A percentile compares a stretch with the other conserved stretches of the same genome.
These are phyloP conservation scores for Parasteatoda tepidariorum DNA, from an alignment of 1,140 invertebrate species.

Conservation along the genomic window DNA sequence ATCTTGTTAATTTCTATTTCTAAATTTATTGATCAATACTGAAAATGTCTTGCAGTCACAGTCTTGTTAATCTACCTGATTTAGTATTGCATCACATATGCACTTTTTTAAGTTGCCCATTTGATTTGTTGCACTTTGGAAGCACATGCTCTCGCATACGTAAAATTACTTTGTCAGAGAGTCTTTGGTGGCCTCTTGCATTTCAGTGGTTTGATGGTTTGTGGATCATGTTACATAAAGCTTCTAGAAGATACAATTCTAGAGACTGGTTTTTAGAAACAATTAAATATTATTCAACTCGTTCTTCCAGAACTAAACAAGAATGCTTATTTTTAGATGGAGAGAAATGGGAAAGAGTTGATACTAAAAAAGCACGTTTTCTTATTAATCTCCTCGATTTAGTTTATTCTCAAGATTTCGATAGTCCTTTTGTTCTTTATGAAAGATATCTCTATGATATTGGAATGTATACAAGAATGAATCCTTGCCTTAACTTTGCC, in stretches of 20 bases:
- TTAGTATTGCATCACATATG: conserved; percentile 49
- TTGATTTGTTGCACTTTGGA: conserved; percentile 57
- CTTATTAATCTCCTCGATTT: conserved; percentile 18
- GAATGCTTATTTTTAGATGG: conserved; percentile 13
- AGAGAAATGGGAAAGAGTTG: conserved; percentile 46
- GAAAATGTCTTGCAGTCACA: too few relatives aligned
- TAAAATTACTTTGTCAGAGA: conserved; percentile 4
- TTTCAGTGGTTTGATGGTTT: conserved; percentile 43
- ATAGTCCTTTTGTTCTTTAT: conserved; percentile 36
- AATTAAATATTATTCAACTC: background rate
- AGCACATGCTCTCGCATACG: conserved; percentile 38
- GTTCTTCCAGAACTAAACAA: background rate
- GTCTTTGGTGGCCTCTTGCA: conserved; percentile 27
- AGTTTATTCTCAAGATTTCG: conserved; percentile 10
- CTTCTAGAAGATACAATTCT: background rate
- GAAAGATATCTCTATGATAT: conserved; percentile 52
- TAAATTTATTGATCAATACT: too few relatives aligned
- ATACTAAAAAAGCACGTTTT: conserved; percentile 29
- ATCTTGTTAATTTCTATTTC: too few relatives aligned
- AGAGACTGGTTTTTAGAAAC: conserved; percentile 36
- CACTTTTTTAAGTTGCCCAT: conserved; percentile 26
- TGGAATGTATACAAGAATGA: conserved; percentile 24
- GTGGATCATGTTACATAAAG: conserved; percentile 18
- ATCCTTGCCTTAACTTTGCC: conserved; percentile 4
- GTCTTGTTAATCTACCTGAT: conserved; percentile 51